Evolutionary conservation across 2,113 vertebrate species (phyloP).

Genomic region (Channa argus): DNA sequence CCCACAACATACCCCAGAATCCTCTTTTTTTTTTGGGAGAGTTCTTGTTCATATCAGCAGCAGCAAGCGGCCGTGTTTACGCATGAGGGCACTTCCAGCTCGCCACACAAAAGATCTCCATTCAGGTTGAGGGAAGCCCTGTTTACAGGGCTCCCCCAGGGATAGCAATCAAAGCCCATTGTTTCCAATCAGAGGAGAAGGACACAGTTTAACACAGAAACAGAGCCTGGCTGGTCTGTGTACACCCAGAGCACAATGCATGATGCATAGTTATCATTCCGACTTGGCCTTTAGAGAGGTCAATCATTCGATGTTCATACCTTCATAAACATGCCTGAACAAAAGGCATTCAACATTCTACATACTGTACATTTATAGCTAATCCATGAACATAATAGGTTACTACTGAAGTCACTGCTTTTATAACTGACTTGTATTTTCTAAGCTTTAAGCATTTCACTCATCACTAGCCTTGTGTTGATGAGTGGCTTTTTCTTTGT

Average conservation of each 20-base stretch:
- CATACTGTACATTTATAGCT: not conserved
- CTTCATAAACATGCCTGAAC: slow-evolving; percentile 25
- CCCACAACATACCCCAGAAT: slow-evolving; percentile 29
- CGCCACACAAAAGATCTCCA: slow-evolving; percentile 49
- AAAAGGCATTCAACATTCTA: slow-evolving; percentile 25
- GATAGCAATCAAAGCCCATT: slow-evolving; percentile 57
- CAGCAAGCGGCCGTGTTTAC: slow-evolving; percentile 59
- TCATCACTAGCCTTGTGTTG: too few relatives aligned
- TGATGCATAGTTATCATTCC: slow-evolving; percentile 27
- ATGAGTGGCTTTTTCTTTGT: slow-evolving; percentile 2
- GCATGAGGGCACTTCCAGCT: slow-evolving; percentile 61
- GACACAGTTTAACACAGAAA: slow-evolving; percentile 34
- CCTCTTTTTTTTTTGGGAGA: slow-evolving; percentile 41
- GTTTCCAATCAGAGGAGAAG: slow-evolving; percentile 51
- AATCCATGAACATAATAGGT: not conserved
- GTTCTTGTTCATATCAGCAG: slow-evolving; percentile 59
- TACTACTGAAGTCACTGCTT: not conserved
- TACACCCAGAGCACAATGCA: slow-evolving; percentile 27
- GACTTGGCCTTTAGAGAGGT: slow-evolving; percentile 21
- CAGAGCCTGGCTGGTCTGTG: slow-evolving; percentile 36
- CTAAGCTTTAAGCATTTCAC: too few relatives aligned
- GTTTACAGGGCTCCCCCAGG: slow-evolving; percentile 46
- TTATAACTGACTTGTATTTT: not conserved
- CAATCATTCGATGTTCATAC: slow-evolving; percentile 16
- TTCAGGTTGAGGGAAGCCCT: slow-evolving; percentile 63